Conservation (phyloP, 2,888 invertebrate species). For the Bellardia bayeri region DNA sequence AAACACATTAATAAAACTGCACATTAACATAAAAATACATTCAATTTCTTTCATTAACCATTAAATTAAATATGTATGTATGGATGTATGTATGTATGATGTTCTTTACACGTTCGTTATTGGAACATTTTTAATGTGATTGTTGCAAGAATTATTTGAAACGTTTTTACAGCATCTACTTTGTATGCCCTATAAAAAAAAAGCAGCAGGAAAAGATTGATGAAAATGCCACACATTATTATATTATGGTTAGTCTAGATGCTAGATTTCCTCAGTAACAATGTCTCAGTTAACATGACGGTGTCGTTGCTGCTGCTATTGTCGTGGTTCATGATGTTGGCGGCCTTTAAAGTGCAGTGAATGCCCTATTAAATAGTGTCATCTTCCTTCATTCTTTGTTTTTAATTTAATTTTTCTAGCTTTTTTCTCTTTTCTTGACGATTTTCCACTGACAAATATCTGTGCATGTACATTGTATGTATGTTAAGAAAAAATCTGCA, state of each 20-base stretch:
- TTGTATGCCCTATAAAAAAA: background rate
- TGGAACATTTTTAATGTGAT: constrained; percentile 20
- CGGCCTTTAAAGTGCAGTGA: constrained; percentile 27
- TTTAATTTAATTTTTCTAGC: constrained; percentile 37
- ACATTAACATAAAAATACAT: constrained; percentile 23
- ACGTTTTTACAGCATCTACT: background rate
- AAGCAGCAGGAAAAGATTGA: constrained; percentile 40
- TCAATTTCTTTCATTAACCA: constrained; percentile 27
- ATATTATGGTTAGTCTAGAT: constrained; percentile 30
- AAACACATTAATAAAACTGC: constrained; percentile 17
- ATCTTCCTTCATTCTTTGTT: constrained; percentile 35
- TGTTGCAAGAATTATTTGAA: background rate
- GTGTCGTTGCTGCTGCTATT: constrained; percentile 1
- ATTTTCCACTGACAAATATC: constrained; percentile 25
- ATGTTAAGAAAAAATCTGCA: constrained; percentile 17
- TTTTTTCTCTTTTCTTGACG: background rate
- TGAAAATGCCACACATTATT: constrained; percentile 64
- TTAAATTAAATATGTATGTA: constrained; percentile 22
- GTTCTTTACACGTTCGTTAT: constrained; percentile 23
- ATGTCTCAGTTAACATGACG: background rate
- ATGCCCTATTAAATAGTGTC: constrained; percentile 16
- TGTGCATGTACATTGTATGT: constrained; percentile 24
- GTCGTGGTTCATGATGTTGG: constrained; percentile 32
- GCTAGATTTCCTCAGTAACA: background rate
- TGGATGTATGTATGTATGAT: too few relatives aligned